phyloP scores from a whole-genome alignment of 2,113 vertebrate genomes.

The Cyanoderma ruficeps region DNA sequence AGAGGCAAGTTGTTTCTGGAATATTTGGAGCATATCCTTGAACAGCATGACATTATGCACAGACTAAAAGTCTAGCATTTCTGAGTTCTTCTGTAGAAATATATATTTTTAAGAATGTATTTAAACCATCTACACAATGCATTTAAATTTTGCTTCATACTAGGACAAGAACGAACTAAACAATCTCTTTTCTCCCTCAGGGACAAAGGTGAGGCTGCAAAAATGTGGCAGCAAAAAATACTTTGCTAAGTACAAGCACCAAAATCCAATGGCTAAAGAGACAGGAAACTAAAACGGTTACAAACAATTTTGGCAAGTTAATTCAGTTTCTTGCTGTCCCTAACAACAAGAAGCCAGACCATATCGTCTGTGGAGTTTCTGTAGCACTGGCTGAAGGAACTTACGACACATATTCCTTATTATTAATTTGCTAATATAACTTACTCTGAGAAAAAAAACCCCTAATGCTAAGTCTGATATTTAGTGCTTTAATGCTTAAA shows the following conservation, averaged over 20 bases:
- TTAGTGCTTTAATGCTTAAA: no score
- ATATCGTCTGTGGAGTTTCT: not conserved
- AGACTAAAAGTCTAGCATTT: not conserved
- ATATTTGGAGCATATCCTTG: not conserved
- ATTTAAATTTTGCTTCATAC: not conserved
- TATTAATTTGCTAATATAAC: not conserved
- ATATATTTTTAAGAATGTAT: not conserved
- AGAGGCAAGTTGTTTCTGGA: not conserved
- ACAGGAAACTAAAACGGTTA: not conserved
- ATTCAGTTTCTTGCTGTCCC: not conserved
- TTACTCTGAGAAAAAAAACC: accelerated
- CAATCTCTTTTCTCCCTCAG: not conserved
- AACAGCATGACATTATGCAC: not conserved
- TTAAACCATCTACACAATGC: not conserved
- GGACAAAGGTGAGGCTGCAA: not conserved
- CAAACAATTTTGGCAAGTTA: not conserved
- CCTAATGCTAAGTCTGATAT: not conserved
- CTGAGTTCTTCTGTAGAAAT: not conserved
- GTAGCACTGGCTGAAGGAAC: not conserved
- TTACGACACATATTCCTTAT: not conserved
- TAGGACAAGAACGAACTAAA: not conserved
- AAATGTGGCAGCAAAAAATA: not conserved
- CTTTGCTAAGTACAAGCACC: not conserved
- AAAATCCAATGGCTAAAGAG: not conserved
- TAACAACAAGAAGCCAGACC: not conserved